phyloP scores from a whole-genome alignment of 2,888 invertebrate species.

The Eristalis arbustorum region DNA sequence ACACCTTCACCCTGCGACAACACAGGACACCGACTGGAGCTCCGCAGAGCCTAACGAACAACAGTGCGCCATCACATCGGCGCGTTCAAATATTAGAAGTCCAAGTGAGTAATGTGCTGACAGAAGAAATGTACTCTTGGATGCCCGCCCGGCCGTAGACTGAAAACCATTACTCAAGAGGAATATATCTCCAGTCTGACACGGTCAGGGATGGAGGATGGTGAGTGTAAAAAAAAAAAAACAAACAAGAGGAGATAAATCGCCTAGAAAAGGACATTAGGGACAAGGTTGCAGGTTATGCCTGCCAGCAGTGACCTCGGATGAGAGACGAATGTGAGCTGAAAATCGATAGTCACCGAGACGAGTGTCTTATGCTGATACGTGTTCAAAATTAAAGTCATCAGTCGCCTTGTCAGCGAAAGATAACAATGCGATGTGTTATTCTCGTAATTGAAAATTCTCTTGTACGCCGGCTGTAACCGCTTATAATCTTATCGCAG shows the following conservation, averaged over 20 bases:
- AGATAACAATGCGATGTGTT: background rate
- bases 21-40: background rate
- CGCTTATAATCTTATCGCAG: background rate
- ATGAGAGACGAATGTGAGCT: background rate
- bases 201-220: background rate
- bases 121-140: slow-evolving; percentile 11
- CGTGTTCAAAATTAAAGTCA: background rate
- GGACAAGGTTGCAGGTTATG: background rate
- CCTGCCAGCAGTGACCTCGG: background rate
- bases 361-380: background rate
- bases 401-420: background rate
- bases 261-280: background rate
- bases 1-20: background rate
- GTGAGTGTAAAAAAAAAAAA: background rate
- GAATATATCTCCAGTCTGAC: background rate
- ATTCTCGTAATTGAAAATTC: background rate
- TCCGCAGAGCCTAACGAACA: slow-evolving; percentile 18
- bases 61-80: slow-evolving; percentile 38
- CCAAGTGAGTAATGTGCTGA: slow-evolving; percentile 47
- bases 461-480: background rate
- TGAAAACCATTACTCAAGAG: background rate
- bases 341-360: background rate
- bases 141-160: background rate
- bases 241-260: background rate
- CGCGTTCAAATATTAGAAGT: slow-evolving; percentile 49